Evolutionary conservation across 2,797 vertebrate species (phyloP), one percentile per base, ranked within the genome.

Genomic region (Choloepus didactylus): DNA sequence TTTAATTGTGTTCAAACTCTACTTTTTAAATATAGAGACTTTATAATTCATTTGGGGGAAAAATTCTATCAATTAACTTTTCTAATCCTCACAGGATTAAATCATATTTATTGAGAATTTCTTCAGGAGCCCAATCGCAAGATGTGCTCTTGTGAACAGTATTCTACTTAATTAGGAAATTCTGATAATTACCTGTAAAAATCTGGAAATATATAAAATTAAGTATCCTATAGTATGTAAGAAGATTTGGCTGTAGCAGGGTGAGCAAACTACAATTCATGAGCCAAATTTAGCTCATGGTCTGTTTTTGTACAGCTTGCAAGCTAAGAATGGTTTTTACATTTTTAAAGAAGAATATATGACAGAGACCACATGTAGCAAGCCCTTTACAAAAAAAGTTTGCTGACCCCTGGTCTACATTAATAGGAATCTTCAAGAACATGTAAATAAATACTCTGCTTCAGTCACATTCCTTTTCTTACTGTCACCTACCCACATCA

Each of bases 11-110:
- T 41, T 9, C 14, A 90, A 56, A 56, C 5, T 73, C 23, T 88
- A 25, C 35, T 93, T 86, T 82, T 82, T 75, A 29, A 85, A 95
- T 81, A 76, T 46, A 93, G 72, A 86, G 35, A 91, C 84, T 88
- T 81, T 84, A n/a, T 21, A 66, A 38, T 70, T 96, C 35, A 72
- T 94, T 83, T 73, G 56, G 18, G 29, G 51, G 51, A 35, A 29
- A n/a, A 67, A 62, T 31, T 79, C 9, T 56, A 95, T 69, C 29
- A 14, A 3, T 41, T 70, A 11, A 51, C 67, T 51, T 84, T 67
- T n/a, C n/a, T 54, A 67, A 83, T 54, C 23, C 19, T 89, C 89
- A 64, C 93, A 95, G 35, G 46, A 62, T 2, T 59, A 82, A 93
- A 46, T 76, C 80, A 64, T 29, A 72, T 56, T 90, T 83, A 46